These are phyloP conservation scores for Aurelia sp. DNA, from an alignment of 30 jellyfish, hydroid and myxozoan genomes.

Conservation along the genomic window DNA sequence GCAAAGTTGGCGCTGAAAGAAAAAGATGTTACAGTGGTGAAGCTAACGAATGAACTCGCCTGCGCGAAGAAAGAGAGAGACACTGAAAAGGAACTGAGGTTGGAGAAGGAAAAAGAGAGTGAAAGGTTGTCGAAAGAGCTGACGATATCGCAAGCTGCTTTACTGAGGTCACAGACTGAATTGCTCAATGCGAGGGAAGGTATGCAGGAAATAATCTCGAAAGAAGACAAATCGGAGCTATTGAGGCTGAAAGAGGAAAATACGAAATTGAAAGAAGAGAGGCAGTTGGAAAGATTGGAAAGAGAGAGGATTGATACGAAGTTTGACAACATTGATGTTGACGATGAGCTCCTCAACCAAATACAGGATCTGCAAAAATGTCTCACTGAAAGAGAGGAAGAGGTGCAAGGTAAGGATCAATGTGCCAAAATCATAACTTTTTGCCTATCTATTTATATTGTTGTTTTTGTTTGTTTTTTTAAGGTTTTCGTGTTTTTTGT, in stretches of 20 bases:
- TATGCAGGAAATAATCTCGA: background rate
- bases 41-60: slow-evolving; percentile 40
- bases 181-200: slow-evolving; percentile 5
- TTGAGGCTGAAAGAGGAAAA: slow-evolving; percentile 6
- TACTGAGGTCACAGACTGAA: background rate
- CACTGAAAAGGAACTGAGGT: slow-evolving; percentile 27
- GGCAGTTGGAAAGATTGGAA: slow-evolving; percentile 41
- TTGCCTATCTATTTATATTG: no score
- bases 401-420: background rate
- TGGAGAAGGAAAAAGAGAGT: slow-evolving; percentile 7
- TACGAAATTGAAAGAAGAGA: slow-evolving; percentile 28
- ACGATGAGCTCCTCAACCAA: slow-evolving; percentile 14
- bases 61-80: slow-evolving; percentile 52
- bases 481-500: no score
- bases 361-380: background rate
- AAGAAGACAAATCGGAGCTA: background rate
- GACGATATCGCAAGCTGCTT: background rate
- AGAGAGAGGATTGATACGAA: slow-evolving; percentile 10
- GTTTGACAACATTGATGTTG: slow-evolving; percentile 18
- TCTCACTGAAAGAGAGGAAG: slow-evolving; percentile 1
- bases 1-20: slow-evolving; percentile 29
- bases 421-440: background rate
- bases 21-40: slow-evolving; percentile 23
- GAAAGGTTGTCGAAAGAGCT: slow-evolving; percentile 8
- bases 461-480: no score